Base-by-base conservation (phyloP, 1,140 invertebrate genomes). In the Nautilus pompilius region DNA sequence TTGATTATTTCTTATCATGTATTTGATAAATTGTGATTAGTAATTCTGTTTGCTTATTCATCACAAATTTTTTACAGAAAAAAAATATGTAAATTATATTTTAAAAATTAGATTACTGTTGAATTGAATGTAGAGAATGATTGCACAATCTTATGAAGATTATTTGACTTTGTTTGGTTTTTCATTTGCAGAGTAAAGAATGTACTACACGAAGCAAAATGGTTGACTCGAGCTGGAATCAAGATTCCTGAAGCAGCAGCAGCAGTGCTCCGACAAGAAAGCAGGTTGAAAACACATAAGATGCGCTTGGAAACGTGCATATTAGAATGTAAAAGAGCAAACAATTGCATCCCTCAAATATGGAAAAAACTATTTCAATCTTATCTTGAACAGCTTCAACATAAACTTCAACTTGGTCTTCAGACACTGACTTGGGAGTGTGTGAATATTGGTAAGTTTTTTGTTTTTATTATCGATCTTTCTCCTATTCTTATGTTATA, bases 381-480 rank as follows among this genome's bases (percentile, higher is more conserved):
- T 17, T 79, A 81, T 60, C 73, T 76, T 29, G 68, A 73, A 20
- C 65, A 70, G 68, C 75, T 78, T 8, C 70, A 79, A n/a, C 71
- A 76, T 28, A 74, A 78, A 58, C 69, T 82, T 57, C 78, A 81
- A 54, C 78, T 80, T 17, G 82, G 80, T 3, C 70, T 82, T 15
- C 76, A 61, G 59, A 80, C 77, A 26, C 67, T 82, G 15, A 75
- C 80, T 30, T 83, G 82, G 82, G 81, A 81, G 67, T 82, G 80
- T 67, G 79, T 82, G 75, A 83, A 83, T 72, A 83, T 83, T 58
- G 81, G 79, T 82, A 63, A 45, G 63, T 54, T 41, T 41, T 41
- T 41, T 13, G n/a, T 15, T 41, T 15, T 41, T 41, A 41, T 41
- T 41, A 41, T 41, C n/a, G 36, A n/a, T 41, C 36, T 41, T 41